Conservation (phyloP, 1,140 invertebrate genomes). For the Drosophila simulans region DNA sequence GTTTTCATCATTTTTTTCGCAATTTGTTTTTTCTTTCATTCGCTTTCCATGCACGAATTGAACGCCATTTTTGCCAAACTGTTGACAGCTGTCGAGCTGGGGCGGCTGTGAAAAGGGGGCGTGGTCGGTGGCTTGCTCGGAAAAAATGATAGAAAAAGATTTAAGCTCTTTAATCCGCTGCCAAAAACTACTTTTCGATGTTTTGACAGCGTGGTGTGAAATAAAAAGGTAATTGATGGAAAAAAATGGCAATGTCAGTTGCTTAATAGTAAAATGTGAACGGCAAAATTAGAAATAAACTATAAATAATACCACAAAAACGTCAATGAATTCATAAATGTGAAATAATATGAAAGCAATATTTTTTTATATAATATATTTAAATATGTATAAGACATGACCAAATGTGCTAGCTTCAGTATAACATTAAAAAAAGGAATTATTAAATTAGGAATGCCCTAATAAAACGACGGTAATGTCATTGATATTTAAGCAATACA, state of each 20-base stretch:
- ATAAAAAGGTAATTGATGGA: slow-evolving; percentile 55
- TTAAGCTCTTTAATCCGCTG: slow-evolving; percentile 65
- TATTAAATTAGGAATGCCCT: no score
- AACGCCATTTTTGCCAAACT: slow-evolving; percentile 63
- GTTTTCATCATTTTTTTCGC: slow-evolving; percentile 28
- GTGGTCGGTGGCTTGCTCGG: background rate
- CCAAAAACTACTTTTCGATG: slow-evolving; percentile 67
- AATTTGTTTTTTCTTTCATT: slow-evolving; percentile 31
- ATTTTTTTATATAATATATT: no score
- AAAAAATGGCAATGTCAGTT: slow-evolving; percentile 19
- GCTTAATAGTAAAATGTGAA: slow-evolving; percentile 22
- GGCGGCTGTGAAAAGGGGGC: background rate
- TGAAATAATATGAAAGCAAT: no score
- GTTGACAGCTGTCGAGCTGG: slow-evolving; percentile 63
- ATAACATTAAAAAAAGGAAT: no score
- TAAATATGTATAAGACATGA: no score
- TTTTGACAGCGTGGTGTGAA: slow-evolving; percentile 60
- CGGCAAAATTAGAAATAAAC: background rate
- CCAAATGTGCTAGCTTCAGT: no score
- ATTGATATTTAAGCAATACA: background rate
- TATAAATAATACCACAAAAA: background rate
- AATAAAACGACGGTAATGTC: no score
- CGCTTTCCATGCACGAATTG: slow-evolving; percentile 52
- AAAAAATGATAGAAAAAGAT: slow-evolving; percentile 27
- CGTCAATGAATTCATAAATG: background rate